phyloP scores from a whole-genome alignment of 1,140 invertebrate species.

The Oncopodura yosiiana region DNA sequence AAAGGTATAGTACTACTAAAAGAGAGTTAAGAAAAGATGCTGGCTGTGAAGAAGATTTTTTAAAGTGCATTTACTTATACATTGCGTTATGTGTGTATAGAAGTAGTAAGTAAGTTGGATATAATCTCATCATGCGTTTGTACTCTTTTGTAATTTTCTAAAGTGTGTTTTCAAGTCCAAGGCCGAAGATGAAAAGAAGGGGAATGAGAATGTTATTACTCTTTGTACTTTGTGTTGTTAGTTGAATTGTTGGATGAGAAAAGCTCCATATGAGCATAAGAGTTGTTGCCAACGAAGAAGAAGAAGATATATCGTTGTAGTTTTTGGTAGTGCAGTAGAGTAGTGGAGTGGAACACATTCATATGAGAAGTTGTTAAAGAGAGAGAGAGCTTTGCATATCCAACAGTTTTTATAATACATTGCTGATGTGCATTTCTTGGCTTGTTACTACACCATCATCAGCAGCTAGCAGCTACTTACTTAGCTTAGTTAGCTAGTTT shows the following conservation, averaged over 20 bases:
- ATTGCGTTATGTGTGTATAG: no score
- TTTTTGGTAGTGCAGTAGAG: not conserved
- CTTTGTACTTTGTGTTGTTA: no score
- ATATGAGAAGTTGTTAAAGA: not conserved
- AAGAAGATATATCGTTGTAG: not conserved
- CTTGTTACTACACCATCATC: not conserved
- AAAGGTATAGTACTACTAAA: no score
- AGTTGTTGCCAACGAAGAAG: not conserved
- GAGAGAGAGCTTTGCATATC: not conserved
- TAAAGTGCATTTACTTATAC: no score
- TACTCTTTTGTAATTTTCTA: no score
- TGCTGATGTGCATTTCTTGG: not conserved
- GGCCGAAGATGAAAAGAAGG: conserved; percentile 14
- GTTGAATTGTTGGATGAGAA: no score
- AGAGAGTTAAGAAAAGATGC: no score
- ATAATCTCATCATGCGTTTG: no score
- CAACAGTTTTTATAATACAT: not conserved
- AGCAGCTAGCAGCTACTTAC: not conserved
- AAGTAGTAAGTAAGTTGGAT: no score
- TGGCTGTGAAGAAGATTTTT: no score
- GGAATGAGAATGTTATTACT: conserved; percentile 11
- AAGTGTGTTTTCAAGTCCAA: conserved; percentile 26
- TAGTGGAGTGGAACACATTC: not conserved
- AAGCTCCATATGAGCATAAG: no score
- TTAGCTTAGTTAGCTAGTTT: not conserved